Percentiles rank a stretch among this genome's conserved stretches.
Evolutionary conservation across 53 echinoderm and acorn worm genomes (phyloP).

Genomic region (Stichopus horrens): DNA sequence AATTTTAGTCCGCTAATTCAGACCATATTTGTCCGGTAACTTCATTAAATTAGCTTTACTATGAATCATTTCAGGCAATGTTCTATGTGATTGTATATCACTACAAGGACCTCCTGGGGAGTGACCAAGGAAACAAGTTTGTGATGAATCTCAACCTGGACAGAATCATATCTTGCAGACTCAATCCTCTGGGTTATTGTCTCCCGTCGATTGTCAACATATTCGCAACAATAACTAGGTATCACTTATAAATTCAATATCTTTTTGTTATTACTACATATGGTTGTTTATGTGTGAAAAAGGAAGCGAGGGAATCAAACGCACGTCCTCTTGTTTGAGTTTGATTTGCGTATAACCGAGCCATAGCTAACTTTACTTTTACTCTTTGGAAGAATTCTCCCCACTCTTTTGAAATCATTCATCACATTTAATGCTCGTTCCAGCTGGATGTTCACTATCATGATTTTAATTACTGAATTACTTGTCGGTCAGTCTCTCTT

Average conservation of each 20-base stretch:
- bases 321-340: too few species aligned
- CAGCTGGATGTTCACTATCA: too few species aligned
- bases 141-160: constrained; percentile 83
- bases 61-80: constrained; percentile 57
- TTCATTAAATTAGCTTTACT: background rate
- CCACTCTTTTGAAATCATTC: too few species aligned
- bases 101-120: constrained; percentile 74
- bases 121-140: constrained; percentile 73
- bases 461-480: too few species aligned
- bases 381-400: too few species aligned
- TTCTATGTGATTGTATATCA: constrained; percentile 81
- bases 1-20: background rate
- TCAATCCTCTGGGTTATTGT: constrained; percentile 84
- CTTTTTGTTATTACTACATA: too few species aligned
- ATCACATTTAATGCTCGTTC: too few species aligned
- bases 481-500: too few species aligned
- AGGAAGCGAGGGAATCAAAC: too few species aligned
- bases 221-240: constrained; percentile 93
- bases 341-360: too few species aligned
- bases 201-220: constrained; percentile 90
- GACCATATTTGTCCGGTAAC: background rate
- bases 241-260: background rate
- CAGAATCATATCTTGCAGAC: constrained; percentile 76
- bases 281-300: too few species aligned
- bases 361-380: too few species aligned